phyloP scores from a whole-genome alignment of 1,140 invertebrate species.

The Drosophila athabasca region DNA sequence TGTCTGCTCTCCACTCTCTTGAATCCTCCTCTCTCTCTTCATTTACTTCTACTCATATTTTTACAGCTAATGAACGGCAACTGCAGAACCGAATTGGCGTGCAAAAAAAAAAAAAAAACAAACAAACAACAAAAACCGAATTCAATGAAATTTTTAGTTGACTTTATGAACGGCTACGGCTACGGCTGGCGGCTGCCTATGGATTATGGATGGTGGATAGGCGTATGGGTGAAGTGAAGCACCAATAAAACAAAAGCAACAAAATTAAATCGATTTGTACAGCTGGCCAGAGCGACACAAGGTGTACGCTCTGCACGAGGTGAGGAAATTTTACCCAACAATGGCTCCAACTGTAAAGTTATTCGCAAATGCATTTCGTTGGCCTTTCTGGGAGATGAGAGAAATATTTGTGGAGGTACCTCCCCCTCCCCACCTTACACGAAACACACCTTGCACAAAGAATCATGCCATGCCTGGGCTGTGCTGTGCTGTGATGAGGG shows the following conservation, averaged over 20 bases:
- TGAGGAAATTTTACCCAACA: too few species aligned
- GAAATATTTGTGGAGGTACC: too few species aligned
- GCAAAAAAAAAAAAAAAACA: constrained; percentile 60
- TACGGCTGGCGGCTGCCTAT: background rate
- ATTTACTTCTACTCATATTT: constrained; percentile 73
- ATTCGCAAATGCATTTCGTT: too few species aligned
- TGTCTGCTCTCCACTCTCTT: constrained; percentile 14
- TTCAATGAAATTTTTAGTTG: constrained; percentile 52
- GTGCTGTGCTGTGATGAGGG: background rate
- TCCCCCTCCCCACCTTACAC: too few species aligned
- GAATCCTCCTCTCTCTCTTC: constrained; percentile 16
- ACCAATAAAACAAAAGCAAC: background rate
- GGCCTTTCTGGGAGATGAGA: too few species aligned
- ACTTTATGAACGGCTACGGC: constrained; percentile 13
- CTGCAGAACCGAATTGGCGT: constrained; percentile 69
- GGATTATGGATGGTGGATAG: constrained; percentile 54
- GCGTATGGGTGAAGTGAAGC: background rate
- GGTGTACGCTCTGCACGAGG: too few species aligned
- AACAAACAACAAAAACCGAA: constrained; percentile 19
- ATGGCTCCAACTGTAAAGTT: too few species aligned
- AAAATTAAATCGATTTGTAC: constrained; percentile 61
- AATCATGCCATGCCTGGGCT: too few species aligned
- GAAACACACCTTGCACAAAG: too few species aligned
- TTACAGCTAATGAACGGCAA: constrained; percentile 70
- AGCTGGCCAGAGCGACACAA: constrained; percentile 23